Evolutionary conservation across 2,888 invertebrate genomes (phyloP).

Genomic region (Antheraea assamensis): DNA sequence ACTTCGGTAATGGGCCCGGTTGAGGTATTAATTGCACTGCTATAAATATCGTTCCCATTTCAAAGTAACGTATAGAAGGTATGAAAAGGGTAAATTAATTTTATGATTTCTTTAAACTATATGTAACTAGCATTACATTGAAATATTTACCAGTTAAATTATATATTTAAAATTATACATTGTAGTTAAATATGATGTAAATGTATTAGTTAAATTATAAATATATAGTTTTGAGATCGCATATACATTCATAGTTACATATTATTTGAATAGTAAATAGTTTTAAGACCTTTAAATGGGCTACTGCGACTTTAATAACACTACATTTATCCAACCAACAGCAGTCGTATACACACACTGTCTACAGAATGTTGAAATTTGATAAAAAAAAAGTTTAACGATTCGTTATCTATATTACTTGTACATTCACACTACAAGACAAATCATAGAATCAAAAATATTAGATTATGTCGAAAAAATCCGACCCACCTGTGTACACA

Average conservation of each 20-base stretch:
- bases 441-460: background rate
- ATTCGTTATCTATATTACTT: background rate
- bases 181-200: background rate
- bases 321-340: no score
- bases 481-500: slow-evolving; percentile 66
- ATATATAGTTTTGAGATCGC: background rate
- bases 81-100: background rate
- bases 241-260: no score
- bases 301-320: no score
- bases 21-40: slow-evolving; percentile 53
- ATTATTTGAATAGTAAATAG: no score
- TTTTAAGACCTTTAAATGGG: no score
- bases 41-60: slow-evolving; percentile 47
- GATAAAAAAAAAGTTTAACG: background rate
- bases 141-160: background rate
- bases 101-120: background rate
- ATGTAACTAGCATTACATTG: background rate
- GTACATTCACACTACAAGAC: background rate
- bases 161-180: background rate
- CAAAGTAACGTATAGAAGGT: slow-evolving; percentile 34
- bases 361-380: background rate
- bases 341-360: no score
- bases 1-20: slow-evolving; percentile 61
- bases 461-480: background rate
- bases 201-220: background rate